phyloP scores from a whole-genome alignment of 2,888 invertebrate genomes.

The Cantharis nigra region DNA sequence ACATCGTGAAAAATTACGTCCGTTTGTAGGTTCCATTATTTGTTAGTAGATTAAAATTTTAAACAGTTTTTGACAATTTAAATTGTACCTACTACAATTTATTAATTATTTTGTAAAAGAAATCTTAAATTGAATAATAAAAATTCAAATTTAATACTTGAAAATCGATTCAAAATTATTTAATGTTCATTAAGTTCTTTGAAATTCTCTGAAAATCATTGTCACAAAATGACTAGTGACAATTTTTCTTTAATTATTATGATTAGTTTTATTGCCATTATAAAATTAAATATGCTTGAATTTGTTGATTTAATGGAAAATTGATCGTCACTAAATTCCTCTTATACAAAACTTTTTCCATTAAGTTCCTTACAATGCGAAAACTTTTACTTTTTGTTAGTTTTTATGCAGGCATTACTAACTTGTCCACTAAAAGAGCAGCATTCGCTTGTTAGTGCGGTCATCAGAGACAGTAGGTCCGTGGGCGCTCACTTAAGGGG shows the following conservation, averaged over 20 bases:
- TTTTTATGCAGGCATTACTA: slow-evolving; percentile 18
- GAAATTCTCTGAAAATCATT: neutral
- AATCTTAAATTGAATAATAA: neutral
- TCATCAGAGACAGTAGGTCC: slow-evolving; percentile 34
- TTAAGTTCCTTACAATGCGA: neutral
- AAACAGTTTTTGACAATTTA: neutral
- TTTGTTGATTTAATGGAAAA: neutral
- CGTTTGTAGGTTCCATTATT: neutral
- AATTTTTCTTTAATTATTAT: neutral
- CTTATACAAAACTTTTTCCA: neutral
- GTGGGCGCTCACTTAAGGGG: slow-evolving; percentile 36
- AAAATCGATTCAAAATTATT: neutral
- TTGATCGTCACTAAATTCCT: neutral
- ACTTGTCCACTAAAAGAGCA: slow-evolving; percentile 31
- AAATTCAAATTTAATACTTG: neutral
- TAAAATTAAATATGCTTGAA: neutral
- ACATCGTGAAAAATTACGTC: neutral
- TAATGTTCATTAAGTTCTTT: neutral
- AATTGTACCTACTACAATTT: neutral
- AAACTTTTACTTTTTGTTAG: slow-evolving; percentile 4
- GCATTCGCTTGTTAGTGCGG: slow-evolving; percentile 38
- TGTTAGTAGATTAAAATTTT: neutral
- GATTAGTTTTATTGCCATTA: neutral
- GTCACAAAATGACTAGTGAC: neutral
- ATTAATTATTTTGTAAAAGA: neutral